Evolutionary conservation across 2,888 invertebrate genomes (phyloP).

Genomic region (Amblyjoppa fuscipennis): DNA sequence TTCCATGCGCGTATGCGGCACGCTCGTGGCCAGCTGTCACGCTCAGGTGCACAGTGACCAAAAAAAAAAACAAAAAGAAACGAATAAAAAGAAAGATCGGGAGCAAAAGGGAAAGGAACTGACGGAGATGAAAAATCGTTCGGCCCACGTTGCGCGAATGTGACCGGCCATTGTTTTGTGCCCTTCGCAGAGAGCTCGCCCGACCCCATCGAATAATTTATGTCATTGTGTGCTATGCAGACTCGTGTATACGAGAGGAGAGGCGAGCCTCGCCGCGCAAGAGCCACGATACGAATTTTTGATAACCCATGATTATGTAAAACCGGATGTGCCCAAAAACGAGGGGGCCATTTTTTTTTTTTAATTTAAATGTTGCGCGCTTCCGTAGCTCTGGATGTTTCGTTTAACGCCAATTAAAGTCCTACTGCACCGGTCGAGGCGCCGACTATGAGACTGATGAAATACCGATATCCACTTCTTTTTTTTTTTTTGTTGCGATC

Average conservation of each 20-base stretch:
- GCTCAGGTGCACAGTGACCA: conserved; percentile 67
- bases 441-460: neutral
- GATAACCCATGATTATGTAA: conserved; percentile 4
- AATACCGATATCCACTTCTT: neutral
- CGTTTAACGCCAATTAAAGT: neutral
- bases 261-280: neutral
- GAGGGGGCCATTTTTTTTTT: neutral
- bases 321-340: neutral
- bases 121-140: conserved; percentile 30
- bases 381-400: neutral
- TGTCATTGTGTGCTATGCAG: neutral
- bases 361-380: conserved; percentile 1
- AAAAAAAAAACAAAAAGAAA: conserved; percentile 41
- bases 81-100: conserved; percentile 6
- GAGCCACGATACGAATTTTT: neutral
- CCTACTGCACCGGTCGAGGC: neutral
- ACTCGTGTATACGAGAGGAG: neutral
- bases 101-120: conserved; percentile 5
- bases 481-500: neutral
- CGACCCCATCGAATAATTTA: conserved; percentile 20
- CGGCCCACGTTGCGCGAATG: conserved; percentile 30
- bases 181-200: conserved; percentile 12
- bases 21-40: conserved; percentile 71
- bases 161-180: conserved; percentile 36
- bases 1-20: conserved; percentile 58